Conservation (phyloP, 2,113 vertebrate genomes). For the Dolichotis patagonum region DNA sequence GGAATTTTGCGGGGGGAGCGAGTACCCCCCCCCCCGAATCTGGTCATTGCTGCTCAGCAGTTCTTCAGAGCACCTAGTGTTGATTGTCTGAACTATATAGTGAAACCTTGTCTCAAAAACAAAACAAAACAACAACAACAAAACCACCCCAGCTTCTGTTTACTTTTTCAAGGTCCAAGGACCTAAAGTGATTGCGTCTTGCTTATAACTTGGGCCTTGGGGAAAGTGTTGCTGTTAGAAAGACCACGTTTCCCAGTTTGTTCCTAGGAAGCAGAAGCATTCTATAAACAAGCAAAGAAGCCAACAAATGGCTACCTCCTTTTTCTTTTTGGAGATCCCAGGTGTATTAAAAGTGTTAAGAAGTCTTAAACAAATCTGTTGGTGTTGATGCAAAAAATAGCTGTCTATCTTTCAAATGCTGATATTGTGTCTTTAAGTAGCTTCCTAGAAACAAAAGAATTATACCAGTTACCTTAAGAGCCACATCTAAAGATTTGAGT, state of each 20-base stretch:
- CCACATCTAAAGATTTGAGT: background rate
- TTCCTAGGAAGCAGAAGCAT: background rate
- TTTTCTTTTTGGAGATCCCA: background rate
- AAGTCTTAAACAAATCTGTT: background rate
- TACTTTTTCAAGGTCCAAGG: background rate
- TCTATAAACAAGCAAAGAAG: background rate
- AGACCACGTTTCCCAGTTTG: background rate
- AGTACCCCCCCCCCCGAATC: background rate
- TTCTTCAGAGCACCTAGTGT: background rate
- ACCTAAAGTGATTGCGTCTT: background rate
- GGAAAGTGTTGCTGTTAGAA: background rate
- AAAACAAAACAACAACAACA: background rate
- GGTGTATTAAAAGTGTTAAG: background rate
- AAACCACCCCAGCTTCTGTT: background rate
- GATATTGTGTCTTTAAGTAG: background rate
- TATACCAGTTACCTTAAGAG: background rate
- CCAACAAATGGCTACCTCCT: background rate
- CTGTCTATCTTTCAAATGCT: background rate
- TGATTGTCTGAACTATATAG: background rate
- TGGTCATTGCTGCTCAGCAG: background rate
- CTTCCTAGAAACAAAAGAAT: background rate
- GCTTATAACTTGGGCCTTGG: background rate
- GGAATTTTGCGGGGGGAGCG: background rate
- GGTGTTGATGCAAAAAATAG: background rate
- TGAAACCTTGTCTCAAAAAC: background rate